Conservation (phyloP, 1,140 invertebrate genomes). For the Tetragnatha versicolor region DNA sequence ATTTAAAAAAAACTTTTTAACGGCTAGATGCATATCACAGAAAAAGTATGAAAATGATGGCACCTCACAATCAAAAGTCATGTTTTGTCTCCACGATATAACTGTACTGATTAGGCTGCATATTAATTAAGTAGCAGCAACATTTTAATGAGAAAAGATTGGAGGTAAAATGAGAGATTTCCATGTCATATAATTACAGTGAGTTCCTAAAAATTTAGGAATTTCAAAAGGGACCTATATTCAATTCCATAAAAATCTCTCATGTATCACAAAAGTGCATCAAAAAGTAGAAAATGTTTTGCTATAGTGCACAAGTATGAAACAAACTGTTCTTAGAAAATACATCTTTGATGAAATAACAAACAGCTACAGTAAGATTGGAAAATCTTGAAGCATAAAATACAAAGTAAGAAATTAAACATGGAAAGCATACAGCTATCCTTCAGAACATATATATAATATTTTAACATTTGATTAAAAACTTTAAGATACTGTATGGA, state of each 20-base stretch:
- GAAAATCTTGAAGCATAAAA: no score
- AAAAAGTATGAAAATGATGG: conserved; percentile 11
- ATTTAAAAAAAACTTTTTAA: no score
- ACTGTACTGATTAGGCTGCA: background rate
- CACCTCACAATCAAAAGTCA: conserved; percentile 7
- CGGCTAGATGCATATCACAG: conserved; percentile 10
- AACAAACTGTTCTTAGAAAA: conserved; percentile 18
- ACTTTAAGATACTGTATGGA: no score
- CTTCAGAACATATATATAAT: no score
- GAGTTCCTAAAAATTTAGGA: no score
- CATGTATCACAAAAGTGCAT: conserved; percentile 15
- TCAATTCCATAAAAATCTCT: background rate
- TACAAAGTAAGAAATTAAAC: no score
- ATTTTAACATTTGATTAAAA: no score
- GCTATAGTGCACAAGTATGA: conserved; percentile 8
- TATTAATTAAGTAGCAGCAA: background rate
- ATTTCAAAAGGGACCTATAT: background rate
- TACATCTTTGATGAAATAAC: conserved; percentile 28
- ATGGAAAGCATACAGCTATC: no score
- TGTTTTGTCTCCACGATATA: background rate
- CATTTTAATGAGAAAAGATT: background rate
- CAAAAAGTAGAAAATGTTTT: conserved; percentile 23
- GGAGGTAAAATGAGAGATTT: conserved; percentile 3
- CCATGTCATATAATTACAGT: background rate
- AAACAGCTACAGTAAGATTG: conserved; percentile 18